Conservation (phyloP, 2,888 invertebrate genomes). For the Mactromeris polynyma region DNA sequence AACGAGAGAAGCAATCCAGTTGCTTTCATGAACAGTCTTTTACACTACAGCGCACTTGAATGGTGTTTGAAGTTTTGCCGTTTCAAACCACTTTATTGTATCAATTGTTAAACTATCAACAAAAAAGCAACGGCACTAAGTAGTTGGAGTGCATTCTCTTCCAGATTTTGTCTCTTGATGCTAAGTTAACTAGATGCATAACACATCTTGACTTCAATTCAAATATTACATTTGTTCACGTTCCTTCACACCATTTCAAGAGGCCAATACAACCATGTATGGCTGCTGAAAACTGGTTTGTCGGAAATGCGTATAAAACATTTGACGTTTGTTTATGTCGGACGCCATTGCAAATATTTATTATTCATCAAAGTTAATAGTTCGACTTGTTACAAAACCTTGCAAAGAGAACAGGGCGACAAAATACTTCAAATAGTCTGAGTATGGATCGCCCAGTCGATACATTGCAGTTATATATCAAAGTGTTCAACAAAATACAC, state of each 20-base stretch:
- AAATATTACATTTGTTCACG: background rate
- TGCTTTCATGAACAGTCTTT: too few relatives aligned
- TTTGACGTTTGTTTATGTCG: too few relatives aligned
- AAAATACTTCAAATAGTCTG: background rate
- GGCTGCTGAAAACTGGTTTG: too few relatives aligned
- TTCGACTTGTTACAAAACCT: background rate
- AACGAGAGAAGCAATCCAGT: too few relatives aligned
- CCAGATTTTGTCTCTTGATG: too few relatives aligned
- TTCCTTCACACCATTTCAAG: background rate
- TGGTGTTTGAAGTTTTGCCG: too few relatives aligned
- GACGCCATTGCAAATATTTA: background rate
- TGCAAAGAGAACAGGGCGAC: background rate
- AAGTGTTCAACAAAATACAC: background rate
- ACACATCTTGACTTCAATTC: background rate
- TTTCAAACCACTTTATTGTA: too few relatives aligned
- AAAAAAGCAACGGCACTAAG: too few relatives aligned
- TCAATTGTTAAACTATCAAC: too few relatives aligned
- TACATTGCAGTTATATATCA: slow-evolving; percentile 7
- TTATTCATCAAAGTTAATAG: background rate
- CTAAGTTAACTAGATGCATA: background rate
- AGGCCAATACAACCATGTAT: background rate
- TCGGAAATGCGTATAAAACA: too few relatives aligned
- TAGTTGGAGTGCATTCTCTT: too few relatives aligned
- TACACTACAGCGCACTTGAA: too few relatives aligned
- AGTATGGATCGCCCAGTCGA: background rate